These are phyloP conservation scores for Andrena flavipes DNA, from an alignment of 2,888 invertebrate species.

Conservation along the genomic window DNA sequence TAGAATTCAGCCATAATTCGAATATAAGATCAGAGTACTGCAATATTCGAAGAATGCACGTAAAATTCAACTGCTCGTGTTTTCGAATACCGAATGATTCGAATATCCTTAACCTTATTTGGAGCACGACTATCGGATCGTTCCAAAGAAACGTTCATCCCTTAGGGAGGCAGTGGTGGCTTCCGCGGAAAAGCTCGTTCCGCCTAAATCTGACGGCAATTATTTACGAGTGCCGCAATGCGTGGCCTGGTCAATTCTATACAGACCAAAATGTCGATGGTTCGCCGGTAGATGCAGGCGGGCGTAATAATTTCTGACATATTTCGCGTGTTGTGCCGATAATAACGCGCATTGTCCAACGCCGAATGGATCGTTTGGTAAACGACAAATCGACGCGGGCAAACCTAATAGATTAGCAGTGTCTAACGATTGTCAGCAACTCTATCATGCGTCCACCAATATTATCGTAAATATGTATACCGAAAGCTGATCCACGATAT, in stretches of 20 bases:
- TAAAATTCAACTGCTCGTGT: too few species aligned
- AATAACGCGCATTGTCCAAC: constrained; percentile 65
- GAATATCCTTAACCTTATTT: too few species aligned
- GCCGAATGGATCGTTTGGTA: constrained; percentile 63
- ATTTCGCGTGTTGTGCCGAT: constrained; percentile 65
- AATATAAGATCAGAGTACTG: too few species aligned
- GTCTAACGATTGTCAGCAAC: constrained; percentile 65
- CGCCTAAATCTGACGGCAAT: constrained; percentile 37
- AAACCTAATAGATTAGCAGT: constrained; percentile 70
- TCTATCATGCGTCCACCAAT: constrained; percentile 54
- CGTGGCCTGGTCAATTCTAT: constrained; percentile 42
- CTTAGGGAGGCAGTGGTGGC: neutral
- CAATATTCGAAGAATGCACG: too few species aligned
- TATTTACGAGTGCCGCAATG: constrained; percentile 59
- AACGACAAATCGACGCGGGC: constrained; percentile 66
- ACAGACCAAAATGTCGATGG: constrained; percentile 61
- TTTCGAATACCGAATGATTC: too few species aligned
- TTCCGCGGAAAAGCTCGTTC: constrained; percentile 4
- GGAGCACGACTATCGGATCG: neutral
- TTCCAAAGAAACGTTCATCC: neutral
- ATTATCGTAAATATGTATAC: constrained; percentile 46
- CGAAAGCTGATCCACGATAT: constrained; percentile 14
- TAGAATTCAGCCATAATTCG: too few species aligned
- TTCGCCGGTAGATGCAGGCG: constrained; percentile 61
- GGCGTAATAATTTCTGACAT: constrained; percentile 70